A percentile compares a stretch with the other conserved stretches of the same genome.
phyloP scores from a whole-genome alignment of 2,113 vertebrate species.

The Anguilla rostrata region DNA sequence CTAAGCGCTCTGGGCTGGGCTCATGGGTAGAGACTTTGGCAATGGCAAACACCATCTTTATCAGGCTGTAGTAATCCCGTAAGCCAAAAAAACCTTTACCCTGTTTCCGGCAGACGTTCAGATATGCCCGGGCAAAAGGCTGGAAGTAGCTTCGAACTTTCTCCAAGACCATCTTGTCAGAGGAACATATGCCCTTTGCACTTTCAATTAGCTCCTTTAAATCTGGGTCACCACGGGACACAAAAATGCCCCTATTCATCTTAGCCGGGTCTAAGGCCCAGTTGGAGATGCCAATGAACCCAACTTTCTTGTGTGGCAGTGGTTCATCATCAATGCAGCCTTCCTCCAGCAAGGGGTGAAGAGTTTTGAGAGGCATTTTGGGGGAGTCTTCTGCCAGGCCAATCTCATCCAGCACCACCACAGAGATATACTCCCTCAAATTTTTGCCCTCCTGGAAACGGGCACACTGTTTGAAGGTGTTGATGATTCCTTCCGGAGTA shows the following conservation, averaged over 20 bases:
- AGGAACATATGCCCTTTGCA: slow-evolving; percentile 86
- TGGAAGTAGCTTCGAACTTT: slow-evolving; percentile 76
- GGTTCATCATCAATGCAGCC: slow-evolving; percentile 92
- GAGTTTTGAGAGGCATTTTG: slow-evolving; percentile 93
- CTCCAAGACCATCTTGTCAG: slow-evolving; percentile 72
- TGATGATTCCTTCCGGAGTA: slow-evolving; percentile 93
- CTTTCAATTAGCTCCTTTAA: slow-evolving; percentile 81
- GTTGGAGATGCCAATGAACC: slow-evolving; percentile 95
- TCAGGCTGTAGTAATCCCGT: slow-evolving; percentile 94
- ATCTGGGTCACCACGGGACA: slow-evolving; percentile 86
- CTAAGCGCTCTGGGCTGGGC: slow-evolving; percentile 66
- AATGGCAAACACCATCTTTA: slow-evolving; percentile 89
- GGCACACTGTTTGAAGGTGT: slow-evolving; percentile 91
- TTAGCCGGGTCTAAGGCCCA: slow-evolving; percentile 98
- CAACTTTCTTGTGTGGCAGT: slow-evolving; percentile 88
- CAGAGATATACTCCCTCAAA: slow-evolving; percentile 84
- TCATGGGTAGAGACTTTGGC: slow-evolving; percentile 63
- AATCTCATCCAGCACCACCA: slow-evolving; percentile 95
- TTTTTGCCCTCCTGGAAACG: slow-evolving; percentile 95
- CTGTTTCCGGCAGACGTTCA: slow-evolving; percentile 70
- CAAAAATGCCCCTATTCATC: slow-evolving; percentile 96
- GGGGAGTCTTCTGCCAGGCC: slow-evolving; percentile 94
- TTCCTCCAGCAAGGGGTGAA: slow-evolving; percentile 92
- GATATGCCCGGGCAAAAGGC: slow-evolving; percentile 81
- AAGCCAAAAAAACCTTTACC: slow-evolving; percentile 92